A percentile compares a stretch with the other conserved stretches of the same genome.
Conservation (phyloP, 1,140 invertebrate genomes). For the Triops longicaudatus region DNA sequence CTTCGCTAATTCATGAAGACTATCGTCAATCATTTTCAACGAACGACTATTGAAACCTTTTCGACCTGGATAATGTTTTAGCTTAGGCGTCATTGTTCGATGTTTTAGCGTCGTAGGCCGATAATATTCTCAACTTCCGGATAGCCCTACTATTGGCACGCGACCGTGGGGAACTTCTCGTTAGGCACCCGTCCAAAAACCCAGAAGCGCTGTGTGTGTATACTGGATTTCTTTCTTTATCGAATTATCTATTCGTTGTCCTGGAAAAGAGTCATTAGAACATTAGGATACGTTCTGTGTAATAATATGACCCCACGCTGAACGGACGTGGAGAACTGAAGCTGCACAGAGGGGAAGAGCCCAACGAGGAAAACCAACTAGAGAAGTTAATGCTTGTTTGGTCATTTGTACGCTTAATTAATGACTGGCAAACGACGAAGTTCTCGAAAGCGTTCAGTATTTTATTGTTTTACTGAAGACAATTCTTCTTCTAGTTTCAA, state of each 20-base stretch:
- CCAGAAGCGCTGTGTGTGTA: background rate
- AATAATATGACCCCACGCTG: background rate
- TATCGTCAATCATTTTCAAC: background rate
- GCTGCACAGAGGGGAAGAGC: background rate
- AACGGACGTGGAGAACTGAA: background rate
- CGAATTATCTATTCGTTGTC: background rate
- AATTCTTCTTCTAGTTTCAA: no score
- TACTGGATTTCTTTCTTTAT: background rate
- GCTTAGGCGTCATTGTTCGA: background rate
- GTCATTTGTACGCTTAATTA: conserved; percentile 12
- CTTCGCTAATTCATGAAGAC: background rate
- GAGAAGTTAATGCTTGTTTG: background rate
- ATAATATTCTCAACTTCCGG: background rate
- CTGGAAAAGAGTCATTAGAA: conserved; percentile 12
- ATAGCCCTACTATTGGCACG: background rate
- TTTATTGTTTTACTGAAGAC: no score
- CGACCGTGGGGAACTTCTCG: background rate
- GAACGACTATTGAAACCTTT: background rate
- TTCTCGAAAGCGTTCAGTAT: no score
- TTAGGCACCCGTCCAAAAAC: background rate
- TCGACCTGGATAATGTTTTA: background rate
- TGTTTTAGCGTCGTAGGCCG: background rate
- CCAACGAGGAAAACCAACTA: background rate
- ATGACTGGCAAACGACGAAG: background rate
- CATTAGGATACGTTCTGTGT: background rate